Evolutionary conservation across 2,113 vertebrate genomes (phyloP).

Genomic region (Catharus minimus): DNA sequence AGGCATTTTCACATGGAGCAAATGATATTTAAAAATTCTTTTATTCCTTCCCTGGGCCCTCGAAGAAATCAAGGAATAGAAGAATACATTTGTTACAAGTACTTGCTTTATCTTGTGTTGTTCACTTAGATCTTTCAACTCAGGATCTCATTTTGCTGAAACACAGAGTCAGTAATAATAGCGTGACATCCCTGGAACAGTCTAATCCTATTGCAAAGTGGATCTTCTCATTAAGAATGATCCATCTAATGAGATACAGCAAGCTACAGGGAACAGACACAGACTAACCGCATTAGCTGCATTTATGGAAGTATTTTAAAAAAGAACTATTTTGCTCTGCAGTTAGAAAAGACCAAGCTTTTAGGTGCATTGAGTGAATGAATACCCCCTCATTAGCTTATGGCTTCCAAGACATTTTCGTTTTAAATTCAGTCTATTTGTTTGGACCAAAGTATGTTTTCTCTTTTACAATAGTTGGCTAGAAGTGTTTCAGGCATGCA

Average conservation of each 20-base stretch:
- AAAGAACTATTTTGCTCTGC: not conserved
- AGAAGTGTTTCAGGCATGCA: not conserved
- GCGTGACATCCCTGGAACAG: not conserved
- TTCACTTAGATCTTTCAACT: not conserved
- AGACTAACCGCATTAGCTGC: slow-evolving; percentile 16
- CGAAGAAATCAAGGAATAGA: not conserved
- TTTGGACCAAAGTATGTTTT: slow-evolving; percentile 4
- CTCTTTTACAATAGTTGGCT: not conserved
- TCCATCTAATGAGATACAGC: not conserved
- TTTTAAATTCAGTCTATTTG: not conserved
- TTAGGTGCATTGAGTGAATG: not conserved
- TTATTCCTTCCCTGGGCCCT: not conserved
- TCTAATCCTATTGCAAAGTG: not conserved
- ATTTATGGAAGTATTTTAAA: not conserved
- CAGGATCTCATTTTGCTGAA: not conserved
- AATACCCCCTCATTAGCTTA: slow-evolving; percentile 4
- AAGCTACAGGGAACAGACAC: not conserved
- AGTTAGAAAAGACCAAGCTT: not conserved
- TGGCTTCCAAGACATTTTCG: not conserved
- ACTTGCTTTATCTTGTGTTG: not conserved
- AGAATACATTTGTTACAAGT: not conserved
- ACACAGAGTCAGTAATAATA: not conserved
- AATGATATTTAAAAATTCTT: not conserved
- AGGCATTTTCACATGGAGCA: not conserved
- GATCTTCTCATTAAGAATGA: slow-evolving; percentile 23